A percentile compares a stretch with the other conserved stretches of the same genome.
Evolutionary conservation across 2,888 invertebrate genomes (phyloP).

Genomic region (Leucozona laternaria): DNA sequence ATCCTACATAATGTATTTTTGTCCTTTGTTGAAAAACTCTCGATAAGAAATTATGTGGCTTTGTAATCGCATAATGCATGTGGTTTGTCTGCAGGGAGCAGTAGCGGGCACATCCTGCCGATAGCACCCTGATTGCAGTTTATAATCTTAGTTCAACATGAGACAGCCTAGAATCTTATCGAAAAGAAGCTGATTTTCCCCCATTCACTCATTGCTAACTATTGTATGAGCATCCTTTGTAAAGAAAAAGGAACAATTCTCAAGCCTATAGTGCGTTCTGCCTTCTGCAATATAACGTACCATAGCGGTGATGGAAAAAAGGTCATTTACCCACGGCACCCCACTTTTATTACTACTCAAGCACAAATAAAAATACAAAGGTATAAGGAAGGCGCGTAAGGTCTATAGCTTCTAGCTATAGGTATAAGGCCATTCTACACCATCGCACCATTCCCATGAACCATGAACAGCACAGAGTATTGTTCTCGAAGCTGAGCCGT

Average conservation of each 20-base stretch:
- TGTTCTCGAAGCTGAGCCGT: constrained; percentile 58
- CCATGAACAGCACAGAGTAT: constrained; percentile 53
- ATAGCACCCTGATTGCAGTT: constrained; percentile 51
- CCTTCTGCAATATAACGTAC: constrained; percentile 15
- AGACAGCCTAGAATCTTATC: constrained; percentile 22
- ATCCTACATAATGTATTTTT: constrained; percentile 6
- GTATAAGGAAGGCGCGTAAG: constrained; percentile 35
- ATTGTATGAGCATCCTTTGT: constrained; percentile 39
- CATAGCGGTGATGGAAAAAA: constrained; percentile 42
- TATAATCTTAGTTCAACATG: constrained; percentile 42
- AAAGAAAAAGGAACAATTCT: constrained; percentile 32
- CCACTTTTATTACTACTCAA: constrained; percentile 39
- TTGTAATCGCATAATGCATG: constrained; percentile 66
- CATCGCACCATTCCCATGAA: constrained; percentile 47
- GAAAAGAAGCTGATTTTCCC: constrained; percentile 16
- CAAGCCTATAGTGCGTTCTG: constrained; percentile 53
- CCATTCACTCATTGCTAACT: constrained; percentile 29
- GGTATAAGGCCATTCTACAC: constrained; percentile 21
- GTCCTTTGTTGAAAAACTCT: constrained; percentile 18
- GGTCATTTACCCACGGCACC: constrained; percentile 70
- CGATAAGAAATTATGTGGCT: constrained; percentile 63
- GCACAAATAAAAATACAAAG: constrained; percentile 34
- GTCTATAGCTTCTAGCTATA: constrained; percentile 35
- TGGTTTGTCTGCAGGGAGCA: constrained; percentile 44
- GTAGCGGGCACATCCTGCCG: constrained; percentile 49